phyloP scores from a whole-genome alignment of 2,888 invertebrate genomes.

The Laspeyria flexula region DNA sequence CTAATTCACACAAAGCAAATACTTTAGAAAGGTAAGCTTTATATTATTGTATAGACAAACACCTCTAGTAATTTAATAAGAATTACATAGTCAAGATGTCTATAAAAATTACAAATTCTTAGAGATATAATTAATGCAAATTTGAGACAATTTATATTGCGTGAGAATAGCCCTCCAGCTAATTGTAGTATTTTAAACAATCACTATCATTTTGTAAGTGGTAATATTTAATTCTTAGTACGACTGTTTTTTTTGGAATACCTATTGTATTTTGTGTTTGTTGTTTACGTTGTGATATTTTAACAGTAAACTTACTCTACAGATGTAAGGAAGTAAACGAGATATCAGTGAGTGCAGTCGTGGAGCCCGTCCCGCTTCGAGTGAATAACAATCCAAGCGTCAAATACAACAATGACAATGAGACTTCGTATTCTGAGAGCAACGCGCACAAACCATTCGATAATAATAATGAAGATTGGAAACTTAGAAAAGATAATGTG shows the following conservation, averaged over 20 bases:
- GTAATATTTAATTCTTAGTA: too few relatives aligned
- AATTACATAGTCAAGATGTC: too few relatives aligned
- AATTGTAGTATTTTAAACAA: too few relatives aligned
- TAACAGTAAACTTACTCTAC: conserved; percentile 1
- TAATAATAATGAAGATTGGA: conserved; percentile 76
- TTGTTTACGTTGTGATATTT: background rate
- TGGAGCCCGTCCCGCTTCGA: conserved; percentile 52
- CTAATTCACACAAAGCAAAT: conserved; percentile 89
- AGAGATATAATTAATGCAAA: too few relatives aligned
- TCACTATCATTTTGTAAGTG: too few relatives aligned
- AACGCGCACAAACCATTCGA: conserved; percentile 62
- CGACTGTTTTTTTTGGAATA: too few relatives aligned
- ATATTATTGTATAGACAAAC: too few relatives aligned
- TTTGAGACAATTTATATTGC: too few relatives aligned
- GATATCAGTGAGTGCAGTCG: conserved; percentile 61
- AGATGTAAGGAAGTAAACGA: conserved; percentile 78
- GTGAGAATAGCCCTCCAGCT: too few relatives aligned
- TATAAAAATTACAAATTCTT: too few relatives aligned
- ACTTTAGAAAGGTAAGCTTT: conserved; percentile 73
- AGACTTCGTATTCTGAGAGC: conserved; percentile 69
- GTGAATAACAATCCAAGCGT: conserved; percentile 65
- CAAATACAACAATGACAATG: conserved; percentile 72
- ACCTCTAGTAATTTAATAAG: too few relatives aligned
- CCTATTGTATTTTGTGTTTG: too few relatives aligned
- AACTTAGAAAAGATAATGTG: conserved; percentile 64